Evolutionary conservation across 2,888 invertebrate species (phyloP), one percentile per base, ranked within the genome.

Genomic region (Conomelus anceps): DNA sequence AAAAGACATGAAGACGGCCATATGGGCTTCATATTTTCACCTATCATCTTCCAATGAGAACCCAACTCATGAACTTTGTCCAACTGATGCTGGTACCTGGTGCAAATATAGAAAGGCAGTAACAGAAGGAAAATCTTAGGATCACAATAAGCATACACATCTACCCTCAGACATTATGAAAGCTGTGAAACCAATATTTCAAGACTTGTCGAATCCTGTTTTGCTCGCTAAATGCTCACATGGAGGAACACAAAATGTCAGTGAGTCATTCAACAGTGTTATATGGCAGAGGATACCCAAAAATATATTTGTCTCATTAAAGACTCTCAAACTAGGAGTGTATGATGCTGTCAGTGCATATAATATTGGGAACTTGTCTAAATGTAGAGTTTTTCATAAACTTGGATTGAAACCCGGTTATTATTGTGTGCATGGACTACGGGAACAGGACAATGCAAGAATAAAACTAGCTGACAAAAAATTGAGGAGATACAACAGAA

Each of bases 141-240:
- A 88, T 17, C 88, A 88, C n/a, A 41, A 29, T 87, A 87, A 87
- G 22, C 87, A 87, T 87, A 23, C 22, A 41, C 88, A 88, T 63
- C 88, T 88, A 29, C 88, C 34, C 41, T 41, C 26, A 41, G 88
- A 26, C 41, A 41, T 88, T 41, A 88, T 88, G 88, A n/a, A 34
- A 41, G 22, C 23, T n/a, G 41, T 88, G 23, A 88, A 29, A 86
- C 86, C 86, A 20, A 24, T 86, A 24, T 86, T 86, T 24, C 23
- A 24, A 86, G 86, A 86, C 11, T 34, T 34, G 13, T 34, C 34
- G 17, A 34, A 34, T 34, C 34, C 34, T 4, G 13, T 34, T 26
- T 34, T 34, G 34, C 34, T 34, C 17, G 34, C 23, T n/a, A 86
- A 86, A 13, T 86, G 86, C 24, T 22, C 24, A 86, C 23, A 86